phyloP scores from a whole-genome alignment of 2,797 vertebrate genomes.

The Phoebastria nigripes region DNA sequence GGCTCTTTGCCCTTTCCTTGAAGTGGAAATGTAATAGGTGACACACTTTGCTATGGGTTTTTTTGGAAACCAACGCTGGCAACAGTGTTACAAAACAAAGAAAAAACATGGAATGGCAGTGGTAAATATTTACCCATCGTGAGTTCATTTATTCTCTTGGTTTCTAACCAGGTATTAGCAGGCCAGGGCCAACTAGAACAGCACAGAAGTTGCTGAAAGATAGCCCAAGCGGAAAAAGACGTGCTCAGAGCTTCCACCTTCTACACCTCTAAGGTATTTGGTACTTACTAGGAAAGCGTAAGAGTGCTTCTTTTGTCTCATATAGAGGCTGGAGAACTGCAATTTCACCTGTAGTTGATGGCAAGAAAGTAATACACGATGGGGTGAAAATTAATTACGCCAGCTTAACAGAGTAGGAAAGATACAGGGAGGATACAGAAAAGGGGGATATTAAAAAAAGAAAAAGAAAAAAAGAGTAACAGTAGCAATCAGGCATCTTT shows the following conservation, averaged over 20 bases:
- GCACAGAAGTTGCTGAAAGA: background rate
- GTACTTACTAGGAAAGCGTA: background rate
- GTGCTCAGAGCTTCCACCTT: background rate
- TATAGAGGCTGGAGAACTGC: background rate
- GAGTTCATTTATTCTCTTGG: background rate
- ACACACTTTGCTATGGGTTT: background rate
- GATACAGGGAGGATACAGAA: background rate
- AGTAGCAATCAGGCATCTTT: background rate
- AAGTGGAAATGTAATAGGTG: background rate
- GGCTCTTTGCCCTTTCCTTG: background rate
- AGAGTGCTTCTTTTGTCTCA: background rate
- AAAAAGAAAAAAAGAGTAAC: rapidly evolving
- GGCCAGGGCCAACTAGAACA: background rate
- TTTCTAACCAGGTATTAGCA: background rate
- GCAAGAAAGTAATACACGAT: background rate
- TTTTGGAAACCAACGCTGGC: background rate
- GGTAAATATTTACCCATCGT: background rate
- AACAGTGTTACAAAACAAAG: background rate
- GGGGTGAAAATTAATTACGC: background rate
- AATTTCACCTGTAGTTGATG: background rate
- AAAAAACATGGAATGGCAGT: background rate
- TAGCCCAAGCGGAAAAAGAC: background rate
- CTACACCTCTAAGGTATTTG: background rate
- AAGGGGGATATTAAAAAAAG: background rate
- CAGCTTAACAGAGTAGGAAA: background rate